Conservation (phyloP, 1,140 invertebrate genomes). For the Acromyrmex heyeri region DNA sequence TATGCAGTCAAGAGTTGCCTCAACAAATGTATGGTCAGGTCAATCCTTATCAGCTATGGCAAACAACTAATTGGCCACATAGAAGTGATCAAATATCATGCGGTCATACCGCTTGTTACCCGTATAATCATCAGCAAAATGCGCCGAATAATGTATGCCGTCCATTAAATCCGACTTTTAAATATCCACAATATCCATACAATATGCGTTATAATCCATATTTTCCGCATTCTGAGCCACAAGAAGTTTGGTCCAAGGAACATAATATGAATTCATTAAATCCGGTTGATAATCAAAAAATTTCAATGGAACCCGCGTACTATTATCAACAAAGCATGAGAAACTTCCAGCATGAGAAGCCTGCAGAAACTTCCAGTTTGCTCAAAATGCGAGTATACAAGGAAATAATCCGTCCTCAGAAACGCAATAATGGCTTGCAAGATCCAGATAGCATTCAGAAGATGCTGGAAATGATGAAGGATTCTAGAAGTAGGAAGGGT, state of each 20-base stretch:
- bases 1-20: background rate
- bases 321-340: conserved; percentile 18
- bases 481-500: conserved; percentile 51
- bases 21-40: background rate
- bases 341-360: too few relatives aligned
- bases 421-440: conserved; percentile 82
- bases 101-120: background rate
- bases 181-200: background rate
- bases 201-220: conserved; percentile 11
- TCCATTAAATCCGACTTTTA: background rate
- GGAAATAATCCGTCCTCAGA: conserved; percentile 70
- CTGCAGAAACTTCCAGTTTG: conserved; percentile 74
- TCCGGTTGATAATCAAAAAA: background rate
- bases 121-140: background rate
- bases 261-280: background rate
- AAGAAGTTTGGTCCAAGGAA: background rate
- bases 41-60: conserved; percentile 32
- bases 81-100: background rate
- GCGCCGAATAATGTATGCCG: background rate
- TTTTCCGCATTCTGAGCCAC: background rate
- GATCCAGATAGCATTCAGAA: conserved; percentile 70
- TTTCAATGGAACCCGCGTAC: background rate
- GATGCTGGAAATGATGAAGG: conserved; percentile 62
- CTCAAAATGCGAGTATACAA: conserved; percentile 77
- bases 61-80: conserved; percentile 3